Percentiles rank a stretch among this genome's conserved stretches.
phyloP scores from a whole-genome alignment of 1,140 invertebrate genomes.

The Goniozus legneri region DNA sequence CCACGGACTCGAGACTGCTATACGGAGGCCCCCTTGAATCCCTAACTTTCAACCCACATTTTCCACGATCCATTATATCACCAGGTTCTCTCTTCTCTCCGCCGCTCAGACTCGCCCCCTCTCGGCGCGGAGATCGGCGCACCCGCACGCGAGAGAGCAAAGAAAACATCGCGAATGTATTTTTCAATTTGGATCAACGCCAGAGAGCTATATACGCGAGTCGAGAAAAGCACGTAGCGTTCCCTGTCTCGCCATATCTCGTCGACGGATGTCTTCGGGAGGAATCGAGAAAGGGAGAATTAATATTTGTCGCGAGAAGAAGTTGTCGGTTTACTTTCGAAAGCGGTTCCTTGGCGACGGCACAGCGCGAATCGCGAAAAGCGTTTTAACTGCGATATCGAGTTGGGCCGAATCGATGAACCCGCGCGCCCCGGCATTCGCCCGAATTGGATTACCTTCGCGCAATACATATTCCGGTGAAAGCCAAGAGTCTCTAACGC shows the following conservation, averaged over 20 bases:
- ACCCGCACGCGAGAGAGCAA: slow-evolving; percentile 19
- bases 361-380: slow-evolving; percentile 9
- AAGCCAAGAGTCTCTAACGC: slow-evolving; percentile 6
- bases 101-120: slow-evolving; percentile 6
- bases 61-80: slow-evolving; percentile 49
- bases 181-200: slow-evolving; percentile 38
- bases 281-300: no score
- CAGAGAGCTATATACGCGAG: no score
- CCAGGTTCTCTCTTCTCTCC: slow-evolving; percentile 23
- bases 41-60: slow-evolving; percentile 49
- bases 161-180: slow-evolving; percentile 34
- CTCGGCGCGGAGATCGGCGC: slow-evolving; percentile 13
- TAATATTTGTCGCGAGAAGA: no score
- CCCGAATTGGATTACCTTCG: slow-evolving; percentile 30
- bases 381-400: not conserved
- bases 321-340: no score
- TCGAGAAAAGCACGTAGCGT: no score
- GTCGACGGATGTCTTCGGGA: no score
- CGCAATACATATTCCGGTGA: slow-evolving; percentile 26
- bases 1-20: slow-evolving; percentile 7
- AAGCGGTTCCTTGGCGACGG: no score
- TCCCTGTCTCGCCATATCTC: no score
- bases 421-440: slow-evolving; percentile 22
- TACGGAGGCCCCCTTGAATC: slow-evolving; percentile 32
- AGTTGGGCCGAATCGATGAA: slow-evolving; percentile 35